phyloP scores from a whole-genome alignment of 2,797 vertebrate species.

The Anniella stebbinsi region DNA sequence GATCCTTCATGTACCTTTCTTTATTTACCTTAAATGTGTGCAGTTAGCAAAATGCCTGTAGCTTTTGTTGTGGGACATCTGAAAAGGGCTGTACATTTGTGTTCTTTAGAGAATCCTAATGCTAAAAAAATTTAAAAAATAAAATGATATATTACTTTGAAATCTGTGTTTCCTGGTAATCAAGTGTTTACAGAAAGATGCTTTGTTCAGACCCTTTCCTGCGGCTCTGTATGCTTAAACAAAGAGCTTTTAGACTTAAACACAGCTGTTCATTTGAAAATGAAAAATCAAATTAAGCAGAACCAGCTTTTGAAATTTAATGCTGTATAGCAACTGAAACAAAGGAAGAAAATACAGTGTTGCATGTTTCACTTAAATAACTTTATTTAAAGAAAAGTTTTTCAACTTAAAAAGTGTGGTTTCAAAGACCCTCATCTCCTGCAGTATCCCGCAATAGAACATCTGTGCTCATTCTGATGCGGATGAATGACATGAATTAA shows the following conservation, averaged over 20 bases:
- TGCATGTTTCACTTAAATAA: slow-evolving; percentile 80
- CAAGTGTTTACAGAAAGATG: slow-evolving; percentile 80
- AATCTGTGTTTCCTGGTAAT: slow-evolving; percentile 78
- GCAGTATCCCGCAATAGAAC: slow-evolving; percentile 76
- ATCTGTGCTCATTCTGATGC: slow-evolving; percentile 82
- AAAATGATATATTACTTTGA: slow-evolving; percentile 59
- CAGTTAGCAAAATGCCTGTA: slow-evolving; percentile 50
- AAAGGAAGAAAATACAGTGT: slow-evolving; percentile 79
- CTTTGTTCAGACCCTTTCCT: slow-evolving; percentile 80
- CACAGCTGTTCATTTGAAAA: slow-evolving; percentile 86
- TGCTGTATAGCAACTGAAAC: slow-evolving; percentile 77
- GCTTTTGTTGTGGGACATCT: slow-evolving; percentile 62
- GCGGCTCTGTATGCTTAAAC: slow-evolving; percentile 81
- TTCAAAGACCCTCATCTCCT: slow-evolving; percentile 76
- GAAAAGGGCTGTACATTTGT: slow-evolving; percentile 54
- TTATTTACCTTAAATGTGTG: slow-evolving; percentile 48
- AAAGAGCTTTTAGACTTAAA: slow-evolving; percentile 83
- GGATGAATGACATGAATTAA: slow-evolving; percentile 80
- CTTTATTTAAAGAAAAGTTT: slow-evolving; percentile 79
- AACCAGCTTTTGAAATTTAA: slow-evolving; percentile 82
- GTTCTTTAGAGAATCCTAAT: background rate
- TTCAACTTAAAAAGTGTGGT: slow-evolving; percentile 67
- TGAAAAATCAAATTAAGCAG: slow-evolving; percentile 82
- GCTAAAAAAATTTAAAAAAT: slow-evolving; percentile 9
- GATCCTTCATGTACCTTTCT: slow-evolving; percentile 54